Evolutionary conservation across 2,888 invertebrate genomes (phyloP), one percentile per base, ranked within the genome.

Genomic region (Selenia dentaria): DNA sequence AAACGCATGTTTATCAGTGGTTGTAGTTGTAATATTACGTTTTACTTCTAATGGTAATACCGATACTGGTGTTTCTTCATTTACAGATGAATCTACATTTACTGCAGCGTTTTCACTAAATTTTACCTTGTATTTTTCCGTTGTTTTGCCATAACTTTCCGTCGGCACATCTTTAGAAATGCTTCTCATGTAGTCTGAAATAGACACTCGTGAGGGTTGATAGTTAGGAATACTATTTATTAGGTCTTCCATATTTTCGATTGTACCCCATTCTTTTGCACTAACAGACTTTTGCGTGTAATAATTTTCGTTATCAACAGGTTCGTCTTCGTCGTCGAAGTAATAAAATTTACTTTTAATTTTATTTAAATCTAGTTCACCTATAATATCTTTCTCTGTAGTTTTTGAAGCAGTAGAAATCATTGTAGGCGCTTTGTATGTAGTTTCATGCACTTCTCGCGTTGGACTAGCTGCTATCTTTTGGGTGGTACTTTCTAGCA

Each of bases 201-300:
- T 6, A 6, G 22, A 22, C 8, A 1, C 8, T 22, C 8, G 6
- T 22, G 6, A 10, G 6, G 9, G 2, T 2, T 11, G 26, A 13
- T 45, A 37, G 10, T 38, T 47, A 22, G 20, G 34, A 34, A 31
- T 25, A 13, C 45, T 46, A 6, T 39, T 26, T 6, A 46, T 14
- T 12, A 40, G 1, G 26, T 40, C 26, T 29, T 46, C 45, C 2
- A 34, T 28, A 13, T 28, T 16, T 24, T 46, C 16, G 6, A 46
- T 18, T 26, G 12, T 5, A 0, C 9, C 6, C 32, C 36, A 37
- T 2, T 37, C 26, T 14, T 28, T 40, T 10, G 22, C 25, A n/a
- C 31, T 37, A 1, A 37, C 25, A 12, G 13, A 5, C 3, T 9
- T 32, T 11, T 2, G 18, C 0, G 11, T 25, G 3, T 3, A 3